phyloP scores from a whole-genome alignment of 2,888 invertebrate species.

The Dexiosoma caninum region DNA sequence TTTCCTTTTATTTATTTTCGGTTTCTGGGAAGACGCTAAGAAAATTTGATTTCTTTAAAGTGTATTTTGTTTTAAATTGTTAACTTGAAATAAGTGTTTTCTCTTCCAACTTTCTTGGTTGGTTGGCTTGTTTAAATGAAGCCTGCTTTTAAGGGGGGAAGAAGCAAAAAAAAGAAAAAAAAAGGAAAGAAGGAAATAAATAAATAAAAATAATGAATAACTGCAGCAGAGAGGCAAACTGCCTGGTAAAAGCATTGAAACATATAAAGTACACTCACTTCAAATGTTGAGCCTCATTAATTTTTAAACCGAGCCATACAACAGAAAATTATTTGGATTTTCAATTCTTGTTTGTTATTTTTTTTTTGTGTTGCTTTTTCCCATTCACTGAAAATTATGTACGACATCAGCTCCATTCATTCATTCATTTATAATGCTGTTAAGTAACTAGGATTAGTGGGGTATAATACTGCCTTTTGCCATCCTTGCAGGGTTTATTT shows the following conservation, averaged over 20 bases:
- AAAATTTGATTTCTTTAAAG: constrained; percentile 22
- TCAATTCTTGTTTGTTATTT: neutral
- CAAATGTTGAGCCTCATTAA: constrained; percentile 62
- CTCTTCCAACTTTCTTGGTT: neutral
- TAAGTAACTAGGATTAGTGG: neutral
- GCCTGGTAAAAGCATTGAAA: constrained; percentile 26
- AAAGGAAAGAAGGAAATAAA: too few relatives aligned
- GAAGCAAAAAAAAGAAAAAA: neutral
- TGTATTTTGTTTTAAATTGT: constrained; percentile 10
- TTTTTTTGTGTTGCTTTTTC: neutral
- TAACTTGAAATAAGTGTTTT: neutral
- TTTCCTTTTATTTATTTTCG: neutral
- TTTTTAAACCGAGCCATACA: constrained; percentile 49
- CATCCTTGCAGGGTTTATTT: neutral
- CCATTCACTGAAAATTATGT: constrained; percentile 10
- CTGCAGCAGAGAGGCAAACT: neutral
- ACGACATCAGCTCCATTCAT: constrained; percentile 1
- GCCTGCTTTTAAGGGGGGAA: neutral
- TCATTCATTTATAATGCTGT: constrained; percentile 24
- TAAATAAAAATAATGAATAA: neutral
- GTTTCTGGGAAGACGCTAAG: neutral
- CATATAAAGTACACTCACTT: constrained; percentile 53
- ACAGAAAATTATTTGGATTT: constrained; percentile 47
- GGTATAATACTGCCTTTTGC: neutral
- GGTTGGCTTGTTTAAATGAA: neutral